Evolutionary conservation across 2,797 vertebrate genomes (phyloP).

Genomic region (Tokudaia muenninki): DNA sequence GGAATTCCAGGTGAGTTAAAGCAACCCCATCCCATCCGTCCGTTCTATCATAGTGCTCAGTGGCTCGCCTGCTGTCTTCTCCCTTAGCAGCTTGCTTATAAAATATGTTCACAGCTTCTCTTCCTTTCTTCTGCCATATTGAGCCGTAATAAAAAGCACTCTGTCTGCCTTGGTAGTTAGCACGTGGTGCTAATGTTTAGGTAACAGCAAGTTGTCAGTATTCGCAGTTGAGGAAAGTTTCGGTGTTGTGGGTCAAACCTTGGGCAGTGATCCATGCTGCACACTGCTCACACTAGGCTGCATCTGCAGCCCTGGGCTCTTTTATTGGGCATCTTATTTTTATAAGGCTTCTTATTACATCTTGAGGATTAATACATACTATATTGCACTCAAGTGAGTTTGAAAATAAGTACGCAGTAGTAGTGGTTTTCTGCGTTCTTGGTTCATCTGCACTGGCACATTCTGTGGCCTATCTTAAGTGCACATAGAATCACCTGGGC

Average conservation of each 20-base stretch:
- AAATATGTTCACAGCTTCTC: neutral
- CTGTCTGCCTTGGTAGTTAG: neutral
- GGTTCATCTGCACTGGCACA: neutral
- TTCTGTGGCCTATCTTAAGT: neutral
- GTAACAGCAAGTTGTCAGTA: neutral
- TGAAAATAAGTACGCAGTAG: neutral
- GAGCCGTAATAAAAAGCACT: neutral
- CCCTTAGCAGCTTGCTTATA: neutral
- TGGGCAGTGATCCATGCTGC: too few species aligned
- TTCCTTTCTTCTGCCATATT: neutral
- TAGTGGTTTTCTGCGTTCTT: slow-evolving; percentile 3
- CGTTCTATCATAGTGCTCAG: neutral
- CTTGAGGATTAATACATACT: slow-evolving; percentile 32
- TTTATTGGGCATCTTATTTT: slow-evolving; percentile 27
- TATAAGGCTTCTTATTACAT: neutral
- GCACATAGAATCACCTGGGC: neutral
- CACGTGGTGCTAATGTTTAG: neutral
- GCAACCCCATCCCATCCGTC: neutral
- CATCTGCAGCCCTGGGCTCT: neutral
- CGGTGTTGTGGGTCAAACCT: neutral
- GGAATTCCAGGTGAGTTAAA: slow-evolving; percentile 93
- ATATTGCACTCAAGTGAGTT: slow-evolving; percentile 50
- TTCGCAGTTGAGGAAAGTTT: slow-evolving; percentile 9
- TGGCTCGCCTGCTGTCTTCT: neutral
- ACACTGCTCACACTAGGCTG: neutral